A percentile compares a stretch with the other conserved stretches of the same genome.
Evolutionary conservation across 2,888 invertebrate genomes (phyloP).

Genomic region (Galerucella nymphaeae): DNA sequence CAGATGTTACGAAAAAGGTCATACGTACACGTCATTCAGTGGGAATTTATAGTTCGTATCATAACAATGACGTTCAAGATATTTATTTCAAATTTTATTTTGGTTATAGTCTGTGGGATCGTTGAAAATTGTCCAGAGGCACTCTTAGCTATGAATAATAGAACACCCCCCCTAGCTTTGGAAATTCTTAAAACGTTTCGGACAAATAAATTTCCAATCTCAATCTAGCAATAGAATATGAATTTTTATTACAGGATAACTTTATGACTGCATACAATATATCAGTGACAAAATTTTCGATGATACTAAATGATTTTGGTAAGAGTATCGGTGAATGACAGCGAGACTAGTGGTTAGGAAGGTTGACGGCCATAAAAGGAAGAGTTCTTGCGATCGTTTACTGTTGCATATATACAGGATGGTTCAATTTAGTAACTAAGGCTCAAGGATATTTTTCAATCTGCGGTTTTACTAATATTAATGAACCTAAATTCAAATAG

Average conservation of each 20-base stretch:
- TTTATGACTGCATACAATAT: background rate
- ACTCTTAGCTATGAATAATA: no score
- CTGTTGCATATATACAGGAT: background rate
- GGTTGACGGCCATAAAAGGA: conserved; percentile 26
- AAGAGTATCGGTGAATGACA: background rate
- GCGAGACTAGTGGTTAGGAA: conserved; percentile 1
- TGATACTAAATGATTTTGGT: background rate
- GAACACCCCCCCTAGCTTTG: no score
- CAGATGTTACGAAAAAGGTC: conserved; percentile 19
- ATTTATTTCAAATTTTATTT: no score
- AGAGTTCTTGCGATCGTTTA: conserved; percentile 19
- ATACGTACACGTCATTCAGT: conserved; percentile 8
- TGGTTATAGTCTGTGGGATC: background rate
- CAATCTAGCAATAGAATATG: no score
- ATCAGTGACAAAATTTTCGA: no score
- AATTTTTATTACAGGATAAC: no score
- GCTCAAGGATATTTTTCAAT: no score
- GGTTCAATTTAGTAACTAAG: background rate
- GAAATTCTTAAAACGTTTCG: no score
- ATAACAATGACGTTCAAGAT: no score
- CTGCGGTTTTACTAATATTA: no score
- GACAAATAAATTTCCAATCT: background rate
- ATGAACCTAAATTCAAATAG: no score
- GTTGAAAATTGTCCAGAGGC: no score
- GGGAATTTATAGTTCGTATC: background rate